Evolutionary conservation across 1,140 invertebrate species (phyloP), one percentile per base, ranked within the genome.

Genomic region (Drosophila watanabei): DNA sequence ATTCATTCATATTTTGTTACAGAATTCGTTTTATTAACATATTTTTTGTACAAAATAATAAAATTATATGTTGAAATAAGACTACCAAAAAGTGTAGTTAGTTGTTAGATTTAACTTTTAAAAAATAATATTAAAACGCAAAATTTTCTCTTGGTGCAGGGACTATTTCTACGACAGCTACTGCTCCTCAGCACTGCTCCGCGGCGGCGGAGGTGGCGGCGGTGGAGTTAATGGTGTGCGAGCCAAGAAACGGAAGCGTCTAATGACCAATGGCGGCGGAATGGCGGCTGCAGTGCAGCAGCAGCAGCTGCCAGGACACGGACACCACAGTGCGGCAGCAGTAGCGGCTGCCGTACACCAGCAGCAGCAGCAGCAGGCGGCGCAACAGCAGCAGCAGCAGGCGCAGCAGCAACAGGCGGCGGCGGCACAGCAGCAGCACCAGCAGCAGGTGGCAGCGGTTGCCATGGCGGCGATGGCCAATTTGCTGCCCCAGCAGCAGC

Each of bases 171-270:
- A 93, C 48, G 92, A 93, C 58, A 93, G 95, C 93, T 95, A 95
- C 93, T 95, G 95, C 82, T 94, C 95, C 35, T 95, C 95, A 58
- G 94, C 95, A n/a, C 93, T 95, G 45, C 94, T 95, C 68, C 93
- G 94, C 0, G 80, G 80, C 75, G 69, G 84, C 0, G 78, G 63
- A 63, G 65, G 73, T 1, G 78, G 93, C 13, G 79, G 75, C 79
- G 59, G 61, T 5, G 54, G 52, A 9, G 52, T 56, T 16, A 92
- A 93, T 46, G 93, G 94, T 18, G 93, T 94, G 11, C 94, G 95
- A 54, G 93, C 95, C 57, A 93, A 95, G 76, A 95, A 95, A 84
- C 93, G 95, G 60, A 95, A 95, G 45, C 94, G 95, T 64, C 92
- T 95, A 72, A 95, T 95, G 94, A 94, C 94, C 94, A 94, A 52